phyloP scores from a whole-genome alignment of 2,888 invertebrate species.

The Lasioglossum leucozonium region DNA sequence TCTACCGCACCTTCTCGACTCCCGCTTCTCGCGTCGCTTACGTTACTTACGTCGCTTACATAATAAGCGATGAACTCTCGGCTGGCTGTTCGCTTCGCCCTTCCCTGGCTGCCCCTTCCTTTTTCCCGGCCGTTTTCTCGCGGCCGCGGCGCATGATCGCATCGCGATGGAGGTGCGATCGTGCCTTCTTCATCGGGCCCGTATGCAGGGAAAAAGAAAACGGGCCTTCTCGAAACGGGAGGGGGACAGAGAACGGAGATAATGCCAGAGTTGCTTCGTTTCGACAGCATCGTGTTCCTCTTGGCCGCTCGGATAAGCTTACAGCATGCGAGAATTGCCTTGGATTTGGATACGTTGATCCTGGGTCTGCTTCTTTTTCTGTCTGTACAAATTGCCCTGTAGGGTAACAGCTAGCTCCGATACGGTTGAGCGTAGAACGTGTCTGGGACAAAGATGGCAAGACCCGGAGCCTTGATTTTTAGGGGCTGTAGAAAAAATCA shows the following conservation, averaged over 20 bases:
- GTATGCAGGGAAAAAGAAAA: constrained; percentile 37
- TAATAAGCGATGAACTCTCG: constrained; percentile 70
- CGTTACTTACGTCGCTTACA: constrained; percentile 74
- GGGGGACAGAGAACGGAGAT: constrained; percentile 43
- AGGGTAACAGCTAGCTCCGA: neutral
- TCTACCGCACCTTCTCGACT: constrained; percentile 68
- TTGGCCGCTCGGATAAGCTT: neutral
- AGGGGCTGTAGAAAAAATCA: too few relatives aligned
- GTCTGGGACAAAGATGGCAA: too few relatives aligned
- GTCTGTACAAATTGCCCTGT: neutral
- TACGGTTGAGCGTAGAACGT: neutral
- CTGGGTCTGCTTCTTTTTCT: too few relatives aligned
- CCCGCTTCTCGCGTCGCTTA: constrained; percentile 71
- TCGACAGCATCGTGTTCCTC: constrained; percentile 53
- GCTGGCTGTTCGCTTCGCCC: constrained; percentile 43
- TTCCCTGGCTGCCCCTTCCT: constrained; percentile 9
- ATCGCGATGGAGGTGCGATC: constrained; percentile 40
- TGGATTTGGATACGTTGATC: neutral
- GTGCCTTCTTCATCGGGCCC: constrained; percentile 15
- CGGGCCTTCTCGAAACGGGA: constrained; percentile 19
- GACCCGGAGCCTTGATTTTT: too few relatives aligned
- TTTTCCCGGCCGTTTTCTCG: constrained; percentile 32
- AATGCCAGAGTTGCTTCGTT: constrained; percentile 6
- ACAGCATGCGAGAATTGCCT: neutral
- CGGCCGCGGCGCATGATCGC: constrained; percentile 21